Evolutionary conservation across 2,888 invertebrate species (phyloP), one percentile per base, ranked within the genome.

Genomic region (Anoplius nigerrimus): DNA sequence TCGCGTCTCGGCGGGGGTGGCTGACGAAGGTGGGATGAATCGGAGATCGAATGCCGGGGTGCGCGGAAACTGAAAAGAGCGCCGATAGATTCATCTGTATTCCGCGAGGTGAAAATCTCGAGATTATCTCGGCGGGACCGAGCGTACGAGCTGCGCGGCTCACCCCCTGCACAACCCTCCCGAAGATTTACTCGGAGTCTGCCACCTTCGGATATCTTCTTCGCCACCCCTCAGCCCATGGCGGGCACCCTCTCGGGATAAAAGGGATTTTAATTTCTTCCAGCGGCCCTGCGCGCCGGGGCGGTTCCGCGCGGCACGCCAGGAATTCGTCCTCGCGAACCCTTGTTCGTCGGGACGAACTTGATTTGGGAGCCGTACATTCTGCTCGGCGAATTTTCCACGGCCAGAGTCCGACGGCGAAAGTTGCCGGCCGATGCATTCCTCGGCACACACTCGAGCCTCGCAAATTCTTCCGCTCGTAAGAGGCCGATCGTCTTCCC

Each of bases 41-140:
- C 42, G 62, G 63, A 69, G 42, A 42, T 58, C 52, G 27, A 54
- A 27, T 20, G 56, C 34, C 42, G 21, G 20, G 52, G 53, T n/a
- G 69, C 34, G 59, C 27, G 43, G 51, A 53, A 62, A 53, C 54
- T 18, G 42, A 67, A 45, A 48, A 51, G 45, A 61, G 57, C 11
- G 67, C 75, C 72, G 79, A 84, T 79, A 81, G 83, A 84, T 84
- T 84, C 82, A 84, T 84, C 75, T 80, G 84, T 84, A 83, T 84
- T 84, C 83, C 76, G 68, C 63, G 66, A 72, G 74, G 76, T 79
- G 76, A 80, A 77, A 81, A 81, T 81, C 83, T 81, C 67, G 69
- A 82, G 84, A 84, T 84, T 82, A 84, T 82, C 83, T 74, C 62
- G 62, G 67, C 18, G 59, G 69, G 63, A 66, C 62, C 63, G 70